Evolutionary conservation across 2,113 vertebrate species (phyloP).

Genomic region (Dolichallabes microphthalmus): DNA sequence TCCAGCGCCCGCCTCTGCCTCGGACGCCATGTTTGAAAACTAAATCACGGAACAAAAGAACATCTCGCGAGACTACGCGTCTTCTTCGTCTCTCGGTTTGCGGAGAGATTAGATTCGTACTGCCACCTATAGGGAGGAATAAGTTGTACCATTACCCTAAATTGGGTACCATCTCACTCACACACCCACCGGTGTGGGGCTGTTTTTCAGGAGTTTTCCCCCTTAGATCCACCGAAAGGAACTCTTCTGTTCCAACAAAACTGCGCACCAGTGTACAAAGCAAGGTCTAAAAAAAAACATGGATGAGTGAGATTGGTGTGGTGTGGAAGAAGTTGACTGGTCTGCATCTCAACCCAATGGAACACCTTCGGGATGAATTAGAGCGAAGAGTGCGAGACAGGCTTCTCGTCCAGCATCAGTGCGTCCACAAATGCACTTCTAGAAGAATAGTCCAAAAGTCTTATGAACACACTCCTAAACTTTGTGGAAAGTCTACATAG

Average conservation of each 20-base stretch:
- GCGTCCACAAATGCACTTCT: no score
- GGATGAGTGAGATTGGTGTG: background rate
- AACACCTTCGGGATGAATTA: background rate
- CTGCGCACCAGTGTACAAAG: background rate
- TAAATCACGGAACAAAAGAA: conserved; percentile 41
- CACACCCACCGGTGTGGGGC: no score
- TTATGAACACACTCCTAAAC: no score
- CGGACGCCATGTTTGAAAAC: conserved; percentile 75
- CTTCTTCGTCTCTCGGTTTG: conserved; percentile 30
- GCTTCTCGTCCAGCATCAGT: no score
- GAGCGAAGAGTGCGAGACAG: no score
- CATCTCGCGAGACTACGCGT: conserved; percentile 60
- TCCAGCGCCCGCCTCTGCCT: conserved; percentile 61
- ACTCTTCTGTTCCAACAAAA: background rate
- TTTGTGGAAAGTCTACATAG: no score
- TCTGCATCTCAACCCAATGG: background rate
- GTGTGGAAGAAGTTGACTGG: background rate
- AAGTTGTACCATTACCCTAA: background rate
- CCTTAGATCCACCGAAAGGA: no score
- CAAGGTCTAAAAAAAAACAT: background rate
- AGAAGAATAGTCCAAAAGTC: no score
- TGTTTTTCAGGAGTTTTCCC: no score
- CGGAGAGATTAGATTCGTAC: background rate
- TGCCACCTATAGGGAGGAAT: conserved; percentile 11
- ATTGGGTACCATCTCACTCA: no score